Base-by-base conservation (phyloP, 2,113 vertebrate genomes). In the Dermatemys mawii region DNA sequence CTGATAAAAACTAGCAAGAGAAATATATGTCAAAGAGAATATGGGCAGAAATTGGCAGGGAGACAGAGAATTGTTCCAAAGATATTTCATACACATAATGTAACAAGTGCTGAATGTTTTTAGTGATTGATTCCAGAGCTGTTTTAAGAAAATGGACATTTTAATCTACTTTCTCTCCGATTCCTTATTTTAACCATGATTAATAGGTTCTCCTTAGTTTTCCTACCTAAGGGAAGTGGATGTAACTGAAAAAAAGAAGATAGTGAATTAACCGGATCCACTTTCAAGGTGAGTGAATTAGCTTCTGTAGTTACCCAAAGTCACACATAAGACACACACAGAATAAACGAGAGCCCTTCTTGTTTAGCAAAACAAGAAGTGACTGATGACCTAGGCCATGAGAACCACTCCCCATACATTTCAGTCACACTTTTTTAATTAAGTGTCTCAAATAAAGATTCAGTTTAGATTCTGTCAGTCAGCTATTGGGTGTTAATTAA, bases 381-480 rank as follows among this genome's bases (percentile, higher is more conserved):
- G 91, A 87, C 76, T 55, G 88, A 53, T 26, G 60, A 50, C 78
- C 35, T 24, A 29, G 73, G 84, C 44, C 80, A 63, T 87, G 67
- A 87, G 86, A 96, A 57, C 3, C 53, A 38, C 63, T 95, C 87
- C 51, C 78, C 83, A 35, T 11, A 7, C 53, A 44, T 93, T 96
- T 80, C 94, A 95, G 87, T 86, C 90, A 35, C 53, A 49, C 85
- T 92, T 95, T 32, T 87, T 80, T 91, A 96, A 93, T 94, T 81
- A 96, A 94, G 86, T 91, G 90, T 79, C 82, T 95, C 51, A 86
- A 95, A 63, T 48, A 73, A 73, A 95, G 95, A 97, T 96, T 95
- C 94, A 92, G 92, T 96, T 97, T 97, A 93, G 93, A 94, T 96
- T 92, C 95, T 93, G 93, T 87, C 90, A 90, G 91, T 86, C 87